A percentile compares a stretch with the other conserved stretches of the same genome.
phyloP scores from a whole-genome alignment of 2,888 invertebrate species.

The Latrodectus hesperus region DNA sequence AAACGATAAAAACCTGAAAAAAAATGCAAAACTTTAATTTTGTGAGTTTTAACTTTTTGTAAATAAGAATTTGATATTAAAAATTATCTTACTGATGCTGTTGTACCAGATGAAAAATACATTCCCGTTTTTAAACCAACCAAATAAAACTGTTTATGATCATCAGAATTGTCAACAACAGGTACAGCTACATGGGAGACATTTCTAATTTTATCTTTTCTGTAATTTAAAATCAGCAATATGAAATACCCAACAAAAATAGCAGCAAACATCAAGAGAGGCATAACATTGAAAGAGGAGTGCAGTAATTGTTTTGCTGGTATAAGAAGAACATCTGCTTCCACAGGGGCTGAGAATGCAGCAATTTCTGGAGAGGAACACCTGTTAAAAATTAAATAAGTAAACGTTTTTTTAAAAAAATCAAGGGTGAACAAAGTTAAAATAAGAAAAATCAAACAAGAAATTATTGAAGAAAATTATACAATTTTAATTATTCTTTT shows the following conservation, averaged over 20 bases:
- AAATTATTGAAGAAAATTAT: no score
- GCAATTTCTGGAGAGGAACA: slow-evolving; percentile 45
- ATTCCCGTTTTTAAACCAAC: slow-evolving; percentile 75
- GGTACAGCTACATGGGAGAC: slow-evolving; percentile 17
- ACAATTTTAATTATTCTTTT: no score
- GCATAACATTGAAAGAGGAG: slow-evolving; percentile 67
- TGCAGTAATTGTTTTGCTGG: slow-evolving; percentile 41
- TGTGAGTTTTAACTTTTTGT: neutral
- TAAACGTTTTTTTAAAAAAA: no score
- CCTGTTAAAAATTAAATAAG: slow-evolving; percentile 14
- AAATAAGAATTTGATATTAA: neutral
- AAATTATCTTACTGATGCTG: slow-evolving; percentile 74
- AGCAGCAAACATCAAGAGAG: slow-evolving; percentile 72
- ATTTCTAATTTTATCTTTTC: slow-evolving; percentile 24
- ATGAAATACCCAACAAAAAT: slow-evolving; percentile 70
- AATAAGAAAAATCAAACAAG: no score
- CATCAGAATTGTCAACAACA: slow-evolving; percentile 29
- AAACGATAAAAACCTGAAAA: slow-evolving; percentile 75
- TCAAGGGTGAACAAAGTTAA: no score
- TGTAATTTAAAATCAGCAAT: slow-evolving; percentile 40
- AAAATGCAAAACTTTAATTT: neutral
- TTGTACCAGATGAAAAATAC: slow-evolving; percentile 74
- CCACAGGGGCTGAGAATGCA: slow-evolving; percentile 29
- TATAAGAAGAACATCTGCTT: neutral
- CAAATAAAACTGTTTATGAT: slow-evolving; percentile 74